A percentile compares a stretch with the other conserved stretches of the same genome.
phyloP scores from a whole-genome alignment of 1,140 invertebrate genomes.

The Pantala flavescens region DNA sequence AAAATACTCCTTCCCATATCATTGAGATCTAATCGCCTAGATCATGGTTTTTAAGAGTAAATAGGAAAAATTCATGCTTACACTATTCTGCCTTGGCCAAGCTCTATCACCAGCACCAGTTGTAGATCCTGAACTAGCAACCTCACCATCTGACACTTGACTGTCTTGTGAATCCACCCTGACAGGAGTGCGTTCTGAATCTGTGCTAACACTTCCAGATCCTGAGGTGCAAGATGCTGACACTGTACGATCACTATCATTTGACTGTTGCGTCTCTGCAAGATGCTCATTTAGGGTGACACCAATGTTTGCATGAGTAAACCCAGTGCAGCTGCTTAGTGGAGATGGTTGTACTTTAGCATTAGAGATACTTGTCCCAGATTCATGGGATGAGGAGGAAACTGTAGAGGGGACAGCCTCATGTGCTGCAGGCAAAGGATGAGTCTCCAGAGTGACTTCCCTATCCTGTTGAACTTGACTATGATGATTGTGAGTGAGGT shows the following conservation, averaged over 20 bases:
- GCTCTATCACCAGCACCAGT: conserved; percentile 31
- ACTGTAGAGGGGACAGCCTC: neutral
- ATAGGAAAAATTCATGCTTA: conserved; percentile 35
- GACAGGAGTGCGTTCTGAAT: conserved; percentile 71
- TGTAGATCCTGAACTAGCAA: conserved; percentile 32
- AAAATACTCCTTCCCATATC: no score
- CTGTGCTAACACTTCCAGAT: conserved; percentile 59
- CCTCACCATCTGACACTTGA: conserved; percentile 57
- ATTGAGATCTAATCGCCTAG: no score
- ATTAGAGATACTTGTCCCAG: neutral
- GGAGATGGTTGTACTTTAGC: neutral
- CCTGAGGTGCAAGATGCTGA: conserved; percentile 45
- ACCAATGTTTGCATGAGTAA: neutral
- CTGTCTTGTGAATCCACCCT: conserved; percentile 81
- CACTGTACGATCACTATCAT: conserved; percentile 77
- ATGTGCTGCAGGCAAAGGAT: conserved; percentile 31
- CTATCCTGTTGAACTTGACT: conserved; percentile 22
- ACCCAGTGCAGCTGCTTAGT: neutral
- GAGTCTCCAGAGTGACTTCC: conserved; percentile 44
- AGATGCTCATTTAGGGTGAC: conserved; percentile 34
- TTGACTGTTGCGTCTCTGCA: conserved; percentile 59
- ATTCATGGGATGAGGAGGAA: neutral
- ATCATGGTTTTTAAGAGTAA: no score
- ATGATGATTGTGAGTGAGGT: conserved; percentile 37
- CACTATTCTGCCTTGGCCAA: conserved; percentile 84